Percentiles rank a stretch among this genome's conserved stretches.
Evolutionary conservation across 2,888 invertebrate species (phyloP).

Genomic region (Anoncus sp.): DNA sequence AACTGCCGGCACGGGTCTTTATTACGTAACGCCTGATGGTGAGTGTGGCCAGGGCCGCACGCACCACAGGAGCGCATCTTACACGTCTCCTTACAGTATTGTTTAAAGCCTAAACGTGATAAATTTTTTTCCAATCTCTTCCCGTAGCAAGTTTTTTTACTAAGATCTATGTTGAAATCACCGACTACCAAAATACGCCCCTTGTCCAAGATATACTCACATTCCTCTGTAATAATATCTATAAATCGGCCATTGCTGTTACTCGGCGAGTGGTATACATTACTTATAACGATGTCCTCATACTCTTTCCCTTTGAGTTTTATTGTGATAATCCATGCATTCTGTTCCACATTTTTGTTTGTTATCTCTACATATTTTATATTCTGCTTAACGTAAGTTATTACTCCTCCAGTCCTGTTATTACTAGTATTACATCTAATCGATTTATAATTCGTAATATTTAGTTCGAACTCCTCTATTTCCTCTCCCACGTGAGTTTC

Average conservation of each 20-base stretch:
- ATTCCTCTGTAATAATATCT: background rate
- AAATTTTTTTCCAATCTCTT: background rate
- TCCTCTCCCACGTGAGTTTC: slow-evolving; percentile 40
- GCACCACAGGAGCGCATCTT: no score
- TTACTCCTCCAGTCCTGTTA: slow-evolving; percentile 27
- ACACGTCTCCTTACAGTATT: no score
- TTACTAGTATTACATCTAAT: slow-evolving; percentile 19
- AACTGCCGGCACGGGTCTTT: no score
- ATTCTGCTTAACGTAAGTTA: slow-evolving; percentile 10
- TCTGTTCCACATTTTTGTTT: background rate
- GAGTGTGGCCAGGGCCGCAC: no score
- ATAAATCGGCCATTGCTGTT: background rate
- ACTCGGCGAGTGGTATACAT: background rate
- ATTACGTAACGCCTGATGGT: no score
- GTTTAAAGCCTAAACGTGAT: background rate
- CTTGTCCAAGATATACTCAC: background rate
- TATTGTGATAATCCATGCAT: background rate
- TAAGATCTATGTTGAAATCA: background rate
- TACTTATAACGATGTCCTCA: background rate
- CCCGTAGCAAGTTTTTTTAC: background rate
- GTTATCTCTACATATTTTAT: background rate
- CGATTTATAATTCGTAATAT: slow-evolving; percentile 20
- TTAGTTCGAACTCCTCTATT: slow-evolving; percentile 26
- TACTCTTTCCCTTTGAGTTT: background rate
- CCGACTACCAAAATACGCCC: background rate